Evolutionary conservation across 2,797 vertebrate genomes (phyloP).

Genomic region (Silurus lanzhouensis): DNA sequence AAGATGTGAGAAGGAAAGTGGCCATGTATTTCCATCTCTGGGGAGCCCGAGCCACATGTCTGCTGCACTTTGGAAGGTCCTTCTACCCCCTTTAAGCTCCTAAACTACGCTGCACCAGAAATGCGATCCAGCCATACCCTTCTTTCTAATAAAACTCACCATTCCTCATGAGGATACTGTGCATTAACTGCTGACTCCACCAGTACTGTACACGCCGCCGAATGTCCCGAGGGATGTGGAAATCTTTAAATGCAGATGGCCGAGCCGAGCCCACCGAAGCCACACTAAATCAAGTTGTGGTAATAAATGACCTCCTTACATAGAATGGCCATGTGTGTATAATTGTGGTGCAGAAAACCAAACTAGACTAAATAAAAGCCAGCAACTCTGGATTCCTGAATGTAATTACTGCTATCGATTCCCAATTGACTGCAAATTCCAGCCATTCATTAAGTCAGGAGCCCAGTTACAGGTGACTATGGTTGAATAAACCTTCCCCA

Average conservation of each 20-base stretch:
- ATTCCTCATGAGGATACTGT: slow-evolving; percentile 2
- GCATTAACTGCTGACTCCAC: slow-evolving; percentile 21
- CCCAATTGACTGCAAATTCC: slow-evolving; percentile 68
- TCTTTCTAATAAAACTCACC: neutral
- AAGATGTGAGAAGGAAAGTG: slow-evolving; percentile 6
- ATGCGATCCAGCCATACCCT: slow-evolving; percentile 21
- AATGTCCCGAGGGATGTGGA: neutral
- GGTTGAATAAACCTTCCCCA: slow-evolving; percentile 59
- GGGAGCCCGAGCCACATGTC: slow-evolving; percentile 31
- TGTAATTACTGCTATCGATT: slow-evolving; percentile 66
- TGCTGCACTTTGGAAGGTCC: slow-evolving; percentile 28
- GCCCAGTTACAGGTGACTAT: slow-evolving; percentile 51
- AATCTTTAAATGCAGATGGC: slow-evolving; percentile 44
- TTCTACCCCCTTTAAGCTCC: slow-evolving; percentile 16
- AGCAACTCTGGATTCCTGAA: slow-evolving; percentile 55
- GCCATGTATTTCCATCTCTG: slow-evolving; percentile 42
- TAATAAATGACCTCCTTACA: slow-evolving; percentile 19
- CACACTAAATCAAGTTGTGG: slow-evolving; percentile 6
- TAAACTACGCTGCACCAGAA: slow-evolving; percentile 33
- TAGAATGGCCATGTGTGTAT: slow-evolving; percentile 22
- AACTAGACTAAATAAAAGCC: slow-evolving; percentile 55
- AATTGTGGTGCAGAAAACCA: slow-evolving; percentile 14
- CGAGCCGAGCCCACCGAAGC: neutral
- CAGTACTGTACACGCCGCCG: neutral
- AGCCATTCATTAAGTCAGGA: slow-evolving; percentile 71